These are phyloP conservation scores for Raja brachyura DNA, from an alignment of 2,113 vertebrate genomes.

Conservation along the genomic window DNA sequence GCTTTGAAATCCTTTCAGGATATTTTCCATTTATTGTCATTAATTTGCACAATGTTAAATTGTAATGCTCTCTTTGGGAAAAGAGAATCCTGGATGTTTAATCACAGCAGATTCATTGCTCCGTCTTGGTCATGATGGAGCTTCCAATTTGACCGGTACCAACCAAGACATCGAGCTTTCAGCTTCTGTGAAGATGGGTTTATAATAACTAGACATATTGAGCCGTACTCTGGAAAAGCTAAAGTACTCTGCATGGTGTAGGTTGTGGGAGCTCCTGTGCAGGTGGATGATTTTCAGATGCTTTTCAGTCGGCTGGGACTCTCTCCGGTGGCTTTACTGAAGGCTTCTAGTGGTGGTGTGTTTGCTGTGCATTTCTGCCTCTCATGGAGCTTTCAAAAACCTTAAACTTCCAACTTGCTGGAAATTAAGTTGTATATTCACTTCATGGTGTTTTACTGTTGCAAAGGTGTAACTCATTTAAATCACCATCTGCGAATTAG, in stretches of 20 bases:
- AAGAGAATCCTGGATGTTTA: neutral
- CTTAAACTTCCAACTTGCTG: neutral
- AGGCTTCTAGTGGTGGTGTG: neutral
- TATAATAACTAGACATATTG: neutral
- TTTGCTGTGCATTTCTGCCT: neutral
- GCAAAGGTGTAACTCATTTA: neutral
- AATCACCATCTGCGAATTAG: neutral
- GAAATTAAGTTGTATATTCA: neutral
- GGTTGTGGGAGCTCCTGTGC: neutral
- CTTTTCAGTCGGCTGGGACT: neutral
- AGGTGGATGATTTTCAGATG: neutral
- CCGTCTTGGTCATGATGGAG: neutral
- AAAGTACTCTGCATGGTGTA: neutral
- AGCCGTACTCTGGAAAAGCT: neutral
- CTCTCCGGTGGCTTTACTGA: neutral
- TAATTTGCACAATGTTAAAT: neutral
- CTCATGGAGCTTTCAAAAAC: neutral
- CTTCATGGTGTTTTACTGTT: neutral
- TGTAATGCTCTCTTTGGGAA: neutral
- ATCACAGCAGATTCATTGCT: neutral
- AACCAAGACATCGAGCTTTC: neutral
- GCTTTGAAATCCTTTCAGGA: neutral
- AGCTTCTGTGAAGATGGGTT: neutral
- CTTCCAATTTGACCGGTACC: neutral
- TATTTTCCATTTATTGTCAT: neutral